Evolutionary conservation across 1,140 invertebrate genomes (phyloP), one percentile per base, ranked within the genome.

Genomic region (Anoplolepis gracilipes): DNA sequence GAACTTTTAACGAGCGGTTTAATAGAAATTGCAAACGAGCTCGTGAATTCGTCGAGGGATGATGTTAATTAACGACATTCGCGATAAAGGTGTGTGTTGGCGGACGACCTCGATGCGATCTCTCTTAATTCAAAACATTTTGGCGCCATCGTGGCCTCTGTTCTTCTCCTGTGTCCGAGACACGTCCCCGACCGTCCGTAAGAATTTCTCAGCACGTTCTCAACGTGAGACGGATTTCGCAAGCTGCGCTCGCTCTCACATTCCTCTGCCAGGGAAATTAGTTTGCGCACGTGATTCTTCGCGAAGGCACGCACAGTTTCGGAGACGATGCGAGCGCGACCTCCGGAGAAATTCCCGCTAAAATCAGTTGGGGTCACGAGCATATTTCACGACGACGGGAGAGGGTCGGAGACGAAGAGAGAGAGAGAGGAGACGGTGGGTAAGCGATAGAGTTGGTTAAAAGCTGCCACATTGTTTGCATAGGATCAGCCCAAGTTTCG

Each of bases 221-320:
- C 39, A 67, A 28, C 59, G 46, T 19, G 55, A 59, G 61, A 61
- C 42, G 61, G 65, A 67, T 76, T 16, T 49, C 53, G 64, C 85
- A 64, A 59, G 82, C 49, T 67, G 88, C 67, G 75, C 78, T 46
- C 88, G 86, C 86, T 64, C 84, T 85, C 81, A 87, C 89, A 33
- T 85, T 87, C 13, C 46, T 49, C 88, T 85, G 84, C 53, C 86
- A 70, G 81, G 91, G 88, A 92, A 92, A 93, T 93, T 92, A 93
- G 92, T 91, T 88, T 61, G 86, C 77, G 90, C 90, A 88, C 91
- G 92, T 92, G 92, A 93, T 92, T 92, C 88, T 85, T 84, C 86
- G 85, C 33, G 76, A 84, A 89, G 89, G 89, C 88, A 92, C 91
- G 92, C 92, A 92, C 89, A 55, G 85, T 85, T 77, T 75, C 73